Evolutionary conservation across 2,113 vertebrate species (phyloP).

Genomic region (Balaeniceps rex): DNA sequence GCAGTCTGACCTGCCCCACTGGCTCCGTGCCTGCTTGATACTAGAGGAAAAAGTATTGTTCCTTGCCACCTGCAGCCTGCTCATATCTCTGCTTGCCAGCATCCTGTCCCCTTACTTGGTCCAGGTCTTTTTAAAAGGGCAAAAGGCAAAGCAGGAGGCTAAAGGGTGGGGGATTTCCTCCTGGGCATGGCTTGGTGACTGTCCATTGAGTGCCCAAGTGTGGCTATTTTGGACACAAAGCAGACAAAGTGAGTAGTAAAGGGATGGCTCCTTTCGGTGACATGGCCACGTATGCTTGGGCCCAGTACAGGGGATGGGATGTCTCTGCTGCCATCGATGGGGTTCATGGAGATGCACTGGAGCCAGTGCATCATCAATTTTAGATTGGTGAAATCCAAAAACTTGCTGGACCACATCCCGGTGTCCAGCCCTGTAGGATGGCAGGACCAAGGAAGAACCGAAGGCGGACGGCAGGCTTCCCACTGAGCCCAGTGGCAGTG

Average conservation of each 20-base stretch:
- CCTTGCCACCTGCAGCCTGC: not conserved
- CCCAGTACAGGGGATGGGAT: too few relatives aligned
- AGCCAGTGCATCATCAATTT: not conserved
- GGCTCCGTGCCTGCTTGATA: not conserved
- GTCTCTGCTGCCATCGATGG: not conserved
- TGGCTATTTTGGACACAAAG: not conserved
- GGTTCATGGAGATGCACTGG: not conserved
- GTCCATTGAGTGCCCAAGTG: rapidly evolving
- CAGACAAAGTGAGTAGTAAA: not conserved
- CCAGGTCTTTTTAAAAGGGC: not conserved
- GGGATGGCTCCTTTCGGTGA: not conserved
- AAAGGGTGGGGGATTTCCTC: not conserved
- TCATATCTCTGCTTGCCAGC: not conserved
- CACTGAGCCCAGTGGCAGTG: not conserved
- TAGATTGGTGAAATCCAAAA: not conserved
- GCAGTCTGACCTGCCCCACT: not conserved
- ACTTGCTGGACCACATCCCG: not conserved
- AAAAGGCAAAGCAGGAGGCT: not conserved
- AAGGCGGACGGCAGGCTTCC: not conserved
- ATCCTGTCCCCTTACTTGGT: not conserved
- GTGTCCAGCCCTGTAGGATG: not conserved
- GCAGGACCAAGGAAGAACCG: not conserved
- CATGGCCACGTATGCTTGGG: not conserved
- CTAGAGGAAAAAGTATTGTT: not conserved
- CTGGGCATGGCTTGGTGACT: rapidly evolving